Conservation (phyloP, 2,113 vertebrate species). For the Silurus asotus region DNA sequence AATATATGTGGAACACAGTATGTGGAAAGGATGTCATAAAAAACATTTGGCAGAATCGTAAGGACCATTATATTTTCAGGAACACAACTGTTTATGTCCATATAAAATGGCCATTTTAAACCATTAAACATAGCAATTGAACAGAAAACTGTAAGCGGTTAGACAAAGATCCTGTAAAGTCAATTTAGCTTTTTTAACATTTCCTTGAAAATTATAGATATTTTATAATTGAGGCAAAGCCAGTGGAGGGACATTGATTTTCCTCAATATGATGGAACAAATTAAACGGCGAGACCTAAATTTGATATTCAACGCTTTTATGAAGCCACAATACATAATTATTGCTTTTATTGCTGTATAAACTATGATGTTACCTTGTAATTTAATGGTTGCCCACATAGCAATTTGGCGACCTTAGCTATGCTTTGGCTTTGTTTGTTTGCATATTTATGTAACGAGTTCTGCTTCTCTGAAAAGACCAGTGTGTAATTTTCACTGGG, state of each 20-base stretch:
- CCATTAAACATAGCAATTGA: constrained; percentile 67
- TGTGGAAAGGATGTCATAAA: constrained; percentile 11
- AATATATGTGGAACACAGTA: too few relatives aligned
- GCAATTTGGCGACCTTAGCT: constrained; percentile 75
- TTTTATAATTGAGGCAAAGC: constrained; percentile 55
- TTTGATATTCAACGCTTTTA: constrained; percentile 72
- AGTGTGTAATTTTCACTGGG: constrained; percentile 71
- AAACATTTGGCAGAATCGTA: constrained; percentile 23
- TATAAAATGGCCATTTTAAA: constrained; percentile 65
- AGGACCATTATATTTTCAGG: constrained; percentile 57
- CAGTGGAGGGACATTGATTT: constrained; percentile 53
- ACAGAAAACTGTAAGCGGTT: constrained; percentile 60
- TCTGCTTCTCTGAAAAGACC: constrained; percentile 64
- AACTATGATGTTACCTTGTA: constrained; percentile 81
- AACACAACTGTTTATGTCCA: constrained; percentile 53
- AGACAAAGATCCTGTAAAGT: constrained; percentile 65
- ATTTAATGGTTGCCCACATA: constrained; percentile 80
- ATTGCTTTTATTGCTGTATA: constrained; percentile 77
- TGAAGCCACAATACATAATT: constrained; percentile 78
- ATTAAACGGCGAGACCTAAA: constrained; percentile 74
- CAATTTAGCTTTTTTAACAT: constrained; percentile 69
- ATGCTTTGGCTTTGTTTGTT: constrained; percentile 82
- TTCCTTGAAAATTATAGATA: constrained; percentile 62
- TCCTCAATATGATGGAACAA: constrained; percentile 52
- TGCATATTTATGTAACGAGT: constrained; percentile 76